Percentiles rank a stretch among this genome's conserved stretches.
These are phyloP conservation scores for Characodon lateralis DNA, from an alignment of 2,797 vertebrate genomes.

Conservation along the genomic window DNA sequence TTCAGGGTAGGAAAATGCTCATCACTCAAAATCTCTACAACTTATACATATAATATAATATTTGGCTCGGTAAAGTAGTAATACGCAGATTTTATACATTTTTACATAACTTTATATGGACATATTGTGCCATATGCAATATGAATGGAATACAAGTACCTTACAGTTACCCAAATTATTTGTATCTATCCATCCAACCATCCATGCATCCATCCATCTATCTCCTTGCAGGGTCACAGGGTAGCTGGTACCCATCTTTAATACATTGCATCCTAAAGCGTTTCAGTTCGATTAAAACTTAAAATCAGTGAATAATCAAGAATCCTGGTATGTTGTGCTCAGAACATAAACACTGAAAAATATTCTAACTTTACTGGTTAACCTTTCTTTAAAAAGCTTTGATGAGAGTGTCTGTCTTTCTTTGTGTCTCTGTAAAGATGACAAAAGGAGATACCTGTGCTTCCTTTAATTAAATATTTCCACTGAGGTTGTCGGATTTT, in stretches of 20 bases:
- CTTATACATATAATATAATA: background rate
- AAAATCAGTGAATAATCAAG: background rate
- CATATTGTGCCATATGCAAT: too few species aligned
- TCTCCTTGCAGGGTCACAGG: too few species aligned
- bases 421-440: background rate
- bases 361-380: too few species aligned
- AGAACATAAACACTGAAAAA: background rate
- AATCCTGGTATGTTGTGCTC: too few species aligned
- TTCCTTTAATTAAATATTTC: background rate
- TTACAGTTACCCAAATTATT: too few species aligned
- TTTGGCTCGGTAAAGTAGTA: background rate
- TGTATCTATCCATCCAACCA: background rate
- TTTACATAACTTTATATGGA: too few species aligned
- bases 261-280: background rate
- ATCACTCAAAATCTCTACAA: background rate
- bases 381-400: background rate
- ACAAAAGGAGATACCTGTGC: background rate
- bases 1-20: background rate
- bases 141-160: too few species aligned
- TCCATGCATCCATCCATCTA: too few species aligned
- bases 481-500: background rate
- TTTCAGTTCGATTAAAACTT: background rate
- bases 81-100: background rate
- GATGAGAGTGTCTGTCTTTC: background rate
- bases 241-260: too few species aligned